Conservation (phyloP, 1,140 invertebrate genomes). For the Anthonomus grandis region DNA sequence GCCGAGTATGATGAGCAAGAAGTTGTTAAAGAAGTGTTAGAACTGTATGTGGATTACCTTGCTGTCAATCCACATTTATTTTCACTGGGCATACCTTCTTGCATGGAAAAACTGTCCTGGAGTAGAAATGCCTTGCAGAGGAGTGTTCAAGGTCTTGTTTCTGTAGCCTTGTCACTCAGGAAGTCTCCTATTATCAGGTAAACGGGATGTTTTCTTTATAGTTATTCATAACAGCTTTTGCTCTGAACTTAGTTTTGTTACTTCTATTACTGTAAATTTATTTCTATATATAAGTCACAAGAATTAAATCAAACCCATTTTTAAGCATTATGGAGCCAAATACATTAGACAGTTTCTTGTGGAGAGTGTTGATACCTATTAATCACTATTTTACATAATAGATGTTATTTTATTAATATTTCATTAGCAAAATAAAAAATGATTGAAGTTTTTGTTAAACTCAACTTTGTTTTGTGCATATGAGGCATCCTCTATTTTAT, state of each 20-base stretch:
- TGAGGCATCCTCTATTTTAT: too few species aligned
- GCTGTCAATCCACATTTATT: constrained; percentile 90
- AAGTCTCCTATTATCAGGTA: constrained; percentile 76
- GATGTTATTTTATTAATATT: too few species aligned
- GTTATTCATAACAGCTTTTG: neutral
- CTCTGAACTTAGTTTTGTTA: neutral
- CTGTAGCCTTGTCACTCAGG: constrained; percentile 87
- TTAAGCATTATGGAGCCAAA: too few species aligned
- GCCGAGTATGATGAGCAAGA: constrained; percentile 98
- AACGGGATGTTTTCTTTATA: neutral
- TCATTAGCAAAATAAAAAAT: too few species aligned
- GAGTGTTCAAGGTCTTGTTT: constrained; percentile 79
- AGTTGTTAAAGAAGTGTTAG: constrained; percentile 90
- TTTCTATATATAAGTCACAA: too few species aligned
- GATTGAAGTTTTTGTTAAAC: too few species aligned
- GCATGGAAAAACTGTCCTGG: constrained; percentile 70
- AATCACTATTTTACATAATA: too few species aligned
- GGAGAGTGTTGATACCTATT: too few species aligned
- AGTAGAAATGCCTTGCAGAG: constrained; percentile 69
- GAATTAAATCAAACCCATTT: too few species aligned
- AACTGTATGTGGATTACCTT: constrained; percentile 93
- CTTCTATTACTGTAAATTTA: too few species aligned
- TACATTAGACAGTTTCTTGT: too few species aligned
- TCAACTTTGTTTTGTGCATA: too few species aligned
- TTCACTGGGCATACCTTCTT: constrained; percentile 66